Evolutionary conservation across 1,140 invertebrate species (phyloP).

Genomic region (Zaprionus ghesquierei): DNA sequence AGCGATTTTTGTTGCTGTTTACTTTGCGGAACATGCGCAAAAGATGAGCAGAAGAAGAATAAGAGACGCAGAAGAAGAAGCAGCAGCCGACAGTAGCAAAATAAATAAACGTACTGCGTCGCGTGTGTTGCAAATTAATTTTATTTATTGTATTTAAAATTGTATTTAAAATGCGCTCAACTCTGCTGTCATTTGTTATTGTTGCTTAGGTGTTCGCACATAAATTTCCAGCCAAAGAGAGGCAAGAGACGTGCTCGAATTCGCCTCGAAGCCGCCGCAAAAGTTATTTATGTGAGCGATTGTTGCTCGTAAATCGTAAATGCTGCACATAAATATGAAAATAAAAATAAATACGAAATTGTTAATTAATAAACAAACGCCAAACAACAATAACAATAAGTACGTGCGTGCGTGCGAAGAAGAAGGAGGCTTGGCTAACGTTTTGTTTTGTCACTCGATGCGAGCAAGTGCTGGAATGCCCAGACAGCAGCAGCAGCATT

Average conservation of each 20-base stretch:
- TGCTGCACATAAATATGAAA: slow-evolving; percentile 17
- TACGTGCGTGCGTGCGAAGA: slow-evolving; percentile 21
- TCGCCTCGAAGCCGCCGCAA: slow-evolving; percentile 52
- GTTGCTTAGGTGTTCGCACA: slow-evolving; percentile 51
- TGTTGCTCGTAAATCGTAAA: slow-evolving; percentile 60
- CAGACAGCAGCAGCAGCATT: slow-evolving; percentile 14
- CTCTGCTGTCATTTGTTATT: slow-evolving; percentile 5
- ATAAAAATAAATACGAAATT: slow-evolving; percentile 40
- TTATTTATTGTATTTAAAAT: slow-evolving; percentile 62
- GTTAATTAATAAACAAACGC: slow-evolving; percentile 37
- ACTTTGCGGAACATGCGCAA: slow-evolving; percentile 76
- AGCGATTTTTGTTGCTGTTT: slow-evolving; percentile 58
- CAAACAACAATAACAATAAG: slow-evolving; percentile 27
- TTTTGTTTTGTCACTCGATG: slow-evolving; percentile 40
- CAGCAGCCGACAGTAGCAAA: not conserved
- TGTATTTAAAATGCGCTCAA: slow-evolving; percentile 37
- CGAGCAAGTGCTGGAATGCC: slow-evolving; percentile 43
- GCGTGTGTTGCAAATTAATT: slow-evolving; percentile 71
- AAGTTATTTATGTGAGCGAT: slow-evolving; percentile 65
- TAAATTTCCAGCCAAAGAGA: slow-evolving; percentile 48
- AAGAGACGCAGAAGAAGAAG: not conserved
- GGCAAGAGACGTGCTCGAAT: slow-evolving; percentile 63
- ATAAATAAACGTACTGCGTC: slow-evolving; percentile 37
- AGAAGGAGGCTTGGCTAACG: slow-evolving; percentile 4
- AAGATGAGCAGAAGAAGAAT: slow-evolving; percentile 35